Evolutionary conservation across 1,140 invertebrate species (phyloP).

Genomic region (Brachionus asplanchnoidis): DNA sequence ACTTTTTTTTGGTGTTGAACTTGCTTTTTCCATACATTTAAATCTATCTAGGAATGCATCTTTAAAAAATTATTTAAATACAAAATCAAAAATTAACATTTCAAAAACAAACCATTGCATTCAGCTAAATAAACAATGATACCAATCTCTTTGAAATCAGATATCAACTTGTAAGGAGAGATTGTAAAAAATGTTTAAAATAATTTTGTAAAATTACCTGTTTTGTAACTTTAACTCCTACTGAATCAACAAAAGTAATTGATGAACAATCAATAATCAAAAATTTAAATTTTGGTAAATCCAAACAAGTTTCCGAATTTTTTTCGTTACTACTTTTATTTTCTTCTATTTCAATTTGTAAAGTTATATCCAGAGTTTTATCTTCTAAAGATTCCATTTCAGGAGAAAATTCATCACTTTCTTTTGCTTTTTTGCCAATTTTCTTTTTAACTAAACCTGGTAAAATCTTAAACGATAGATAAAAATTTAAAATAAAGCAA

Average conservation of each 20-base stretch:
- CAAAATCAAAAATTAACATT: no score
- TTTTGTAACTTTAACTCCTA: slow-evolving; percentile 1
- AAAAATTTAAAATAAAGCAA: no score
- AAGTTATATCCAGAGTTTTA: no score
- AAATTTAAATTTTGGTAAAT: not conserved
- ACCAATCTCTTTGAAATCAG: not conserved
- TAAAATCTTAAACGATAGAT: no score
- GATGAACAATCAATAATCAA: not conserved
- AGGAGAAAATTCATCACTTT: no score
- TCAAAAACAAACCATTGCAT: not conserved
- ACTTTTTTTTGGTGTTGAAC: not conserved
- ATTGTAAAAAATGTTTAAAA: not conserved
- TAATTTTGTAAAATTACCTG: not conserved
- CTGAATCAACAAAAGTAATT: slow-evolving; percentile 17
- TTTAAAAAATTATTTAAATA: not conserved
- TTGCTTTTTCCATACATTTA: not conserved
- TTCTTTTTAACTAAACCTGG: no score
- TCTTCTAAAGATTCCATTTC: no score
- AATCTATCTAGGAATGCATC: slow-evolving; percentile 2
- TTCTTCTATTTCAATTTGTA: no score
- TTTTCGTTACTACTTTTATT: no score
- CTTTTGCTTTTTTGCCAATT: no score
- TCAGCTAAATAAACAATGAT: not conserved
- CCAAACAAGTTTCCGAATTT: no score
- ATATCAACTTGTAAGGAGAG: not conserved